Conservation (phyloP, 2,797 vertebrate species). For the Setipinna tenuifilis region DNA sequence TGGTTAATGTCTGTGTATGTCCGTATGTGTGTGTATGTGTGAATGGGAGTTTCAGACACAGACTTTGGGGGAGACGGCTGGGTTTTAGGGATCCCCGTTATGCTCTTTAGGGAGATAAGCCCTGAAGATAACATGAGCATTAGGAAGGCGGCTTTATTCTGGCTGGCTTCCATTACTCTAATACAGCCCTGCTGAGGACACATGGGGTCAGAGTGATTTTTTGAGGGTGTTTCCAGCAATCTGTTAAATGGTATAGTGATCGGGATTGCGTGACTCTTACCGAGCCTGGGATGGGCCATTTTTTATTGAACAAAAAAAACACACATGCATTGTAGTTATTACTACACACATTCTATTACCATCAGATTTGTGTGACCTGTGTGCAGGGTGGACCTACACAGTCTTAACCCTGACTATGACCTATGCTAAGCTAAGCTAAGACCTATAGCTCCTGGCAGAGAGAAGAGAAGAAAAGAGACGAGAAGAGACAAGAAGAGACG, state of each 20-base stretch:
- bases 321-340: too few relatives aligned
- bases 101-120: slow-evolving; percentile 3
- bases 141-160: not conserved
- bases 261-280: not conserved
- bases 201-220: too few relatives aligned
- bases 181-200: not conserved
- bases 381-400: too few relatives aligned
- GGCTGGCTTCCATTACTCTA: not conserved
- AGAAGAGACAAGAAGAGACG: too few relatives aligned
- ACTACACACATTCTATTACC: too few relatives aligned
- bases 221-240: not conserved
- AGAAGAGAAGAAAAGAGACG: too few relatives aligned
- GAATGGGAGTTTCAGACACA: not conserved
- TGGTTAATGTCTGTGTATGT: too few relatives aligned
- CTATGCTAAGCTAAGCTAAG: too few relatives aligned
- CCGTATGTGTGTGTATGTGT: not conserved
- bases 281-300: not conserved
- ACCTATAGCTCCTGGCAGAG: too few relatives aligned
- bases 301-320: too few relatives aligned
- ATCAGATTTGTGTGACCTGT: too few relatives aligned
- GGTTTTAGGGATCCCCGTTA: not conserved
- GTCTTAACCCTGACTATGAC: too few relatives aligned
- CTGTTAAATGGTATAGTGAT: not conserved
- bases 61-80: slow-evolving; percentile 3
- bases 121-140: not conserved